Evolutionary conservation across 2,888 invertebrate species (phyloP).

Genomic region (Noctuana brunneofusca): DNA sequence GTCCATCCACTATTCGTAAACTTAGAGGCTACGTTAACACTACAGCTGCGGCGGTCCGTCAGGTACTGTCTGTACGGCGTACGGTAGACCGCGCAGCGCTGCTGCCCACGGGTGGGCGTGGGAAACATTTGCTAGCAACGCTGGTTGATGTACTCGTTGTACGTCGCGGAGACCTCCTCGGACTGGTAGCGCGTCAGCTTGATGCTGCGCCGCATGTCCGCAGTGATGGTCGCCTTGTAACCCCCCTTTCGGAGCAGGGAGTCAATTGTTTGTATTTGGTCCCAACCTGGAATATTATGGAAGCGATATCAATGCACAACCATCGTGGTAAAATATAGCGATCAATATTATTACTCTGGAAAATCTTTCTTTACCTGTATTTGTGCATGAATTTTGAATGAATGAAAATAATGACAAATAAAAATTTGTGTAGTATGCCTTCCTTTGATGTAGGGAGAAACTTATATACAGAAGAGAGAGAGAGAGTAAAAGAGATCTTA

Average conservation of each 20-base stretch:
- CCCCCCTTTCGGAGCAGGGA: constrained; percentile 98
- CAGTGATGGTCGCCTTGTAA: constrained; percentile 94
- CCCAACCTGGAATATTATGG: constrained; percentile 95
- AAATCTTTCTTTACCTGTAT: too few relatives aligned
- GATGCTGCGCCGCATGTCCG: constrained; percentile 93
- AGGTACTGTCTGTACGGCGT: constrained; percentile 43
- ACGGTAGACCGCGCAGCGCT: constrained; percentile 39
- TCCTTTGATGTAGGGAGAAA: too few relatives aligned
- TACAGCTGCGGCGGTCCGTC: constrained; percentile 44
- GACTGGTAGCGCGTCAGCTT: constrained; percentile 98
- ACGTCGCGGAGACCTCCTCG: constrained; percentile 95
- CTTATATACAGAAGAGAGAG: too few relatives aligned
- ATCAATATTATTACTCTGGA: too few relatives aligned
- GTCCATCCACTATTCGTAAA: constrained; percentile 60
- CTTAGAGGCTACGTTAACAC: constrained; percentile 67
- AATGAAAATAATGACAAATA: too few relatives aligned
- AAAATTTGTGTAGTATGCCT: too few relatives aligned
- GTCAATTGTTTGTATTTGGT: constrained; percentile 99
- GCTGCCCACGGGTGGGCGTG: constrained; percentile 46
- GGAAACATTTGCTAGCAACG: constrained; percentile 89
- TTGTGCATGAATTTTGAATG: too few relatives aligned
- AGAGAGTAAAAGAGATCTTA: too few relatives aligned
- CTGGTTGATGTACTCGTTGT: constrained; percentile 90
- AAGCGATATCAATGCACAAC: too few relatives aligned
- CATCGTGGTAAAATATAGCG: too few relatives aligned